Evolutionary conservation across 2,113 vertebrate genomes (phyloP).

Genomic region (Natator depressus): DNA sequence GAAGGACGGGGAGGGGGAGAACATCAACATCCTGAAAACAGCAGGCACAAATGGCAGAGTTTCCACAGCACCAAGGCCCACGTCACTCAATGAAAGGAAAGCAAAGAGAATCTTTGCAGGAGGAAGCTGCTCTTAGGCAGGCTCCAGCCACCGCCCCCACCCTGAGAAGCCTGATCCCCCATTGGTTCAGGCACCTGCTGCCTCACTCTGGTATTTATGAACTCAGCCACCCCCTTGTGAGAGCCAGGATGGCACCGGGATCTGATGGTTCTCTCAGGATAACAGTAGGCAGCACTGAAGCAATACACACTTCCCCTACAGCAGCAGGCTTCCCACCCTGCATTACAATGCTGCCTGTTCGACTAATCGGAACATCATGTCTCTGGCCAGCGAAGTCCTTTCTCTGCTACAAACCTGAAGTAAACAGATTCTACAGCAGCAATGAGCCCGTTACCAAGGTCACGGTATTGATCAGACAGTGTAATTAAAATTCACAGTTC

Average conservation of each 20-base stretch:
- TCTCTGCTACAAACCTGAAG: conserved; percentile 71
- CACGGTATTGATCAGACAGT: conserved; percentile 78
- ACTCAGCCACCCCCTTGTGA: not conserved
- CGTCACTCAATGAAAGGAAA: not conserved
- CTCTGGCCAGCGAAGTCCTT: conserved; percentile 64
- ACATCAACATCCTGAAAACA: not conserved
- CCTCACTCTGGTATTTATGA: not conserved
- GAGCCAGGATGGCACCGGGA: not conserved
- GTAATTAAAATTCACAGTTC: conserved; percentile 77
- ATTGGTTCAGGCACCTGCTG: not conserved
- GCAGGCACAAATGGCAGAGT: not conserved
- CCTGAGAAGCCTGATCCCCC: not conserved
- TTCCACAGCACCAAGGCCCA: not conserved
- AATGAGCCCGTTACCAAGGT: conserved; percentile 80
- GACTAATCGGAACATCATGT: conserved; percentile 74
- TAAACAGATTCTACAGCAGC: conserved; percentile 82
- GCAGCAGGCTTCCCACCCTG: conserved; percentile 23
- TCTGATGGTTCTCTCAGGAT: not conserved
- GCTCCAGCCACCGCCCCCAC: not conserved
- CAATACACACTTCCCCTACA: not conserved
- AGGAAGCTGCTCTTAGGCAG: not conserved
- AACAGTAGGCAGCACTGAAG: not conserved
- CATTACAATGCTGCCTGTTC: conserved; percentile 48
- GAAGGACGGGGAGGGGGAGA: not conserved
- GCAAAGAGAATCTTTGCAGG: not conserved